Evolutionary conservation across 2,888 invertebrate species (phyloP), one percentile per base, ranked within the genome.

Genomic region (Drosophila kuntzei): DNA sequence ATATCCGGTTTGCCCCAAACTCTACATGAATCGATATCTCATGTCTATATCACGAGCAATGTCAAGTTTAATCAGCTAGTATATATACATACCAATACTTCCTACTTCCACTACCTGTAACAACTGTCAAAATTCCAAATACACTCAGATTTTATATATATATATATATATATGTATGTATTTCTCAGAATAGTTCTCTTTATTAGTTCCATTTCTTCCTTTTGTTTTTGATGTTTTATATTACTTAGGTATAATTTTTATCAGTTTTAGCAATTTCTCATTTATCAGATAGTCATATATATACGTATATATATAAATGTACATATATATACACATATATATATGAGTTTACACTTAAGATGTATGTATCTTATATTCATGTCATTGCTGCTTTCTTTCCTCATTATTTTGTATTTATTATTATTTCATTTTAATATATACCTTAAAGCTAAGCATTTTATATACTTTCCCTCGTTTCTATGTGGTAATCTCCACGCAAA

Each of bases 161-260:
- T 37, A 27, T 54, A 37, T 54, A 43, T 53, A 8, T 37, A 27
- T 54, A 37, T 54, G 36, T 53, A 61, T 53, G 22, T 73, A 74
- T 85, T 86, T 84, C 73, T 88, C 87, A 88, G 84, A 84, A 86
- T 84, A 84, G 80, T 84, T 88, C 89, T 88, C 87, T 84, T 84
- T 84, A 84, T 84, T 88, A 84, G 78, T 86, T 89, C 57, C 36
- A 47, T 64, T 69, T 54, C 27, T 64, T 68, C 32, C 34, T 20
- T 44, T 55, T 77, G 49, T 65, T 59, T 66, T 51, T 61, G 47
- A 14, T 54, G 9, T 34, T 70, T 32, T 70, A 51, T 76, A 67
- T 81, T 72, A 67, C 85, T 87, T 82, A 82, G 39, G 36, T 47
- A 76, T 87, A 87, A 37, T 61, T 82, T 81, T 71, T 67, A 77